Conservation (phyloP, 1,140 invertebrate species). For the Drosophila obscura region DNA sequence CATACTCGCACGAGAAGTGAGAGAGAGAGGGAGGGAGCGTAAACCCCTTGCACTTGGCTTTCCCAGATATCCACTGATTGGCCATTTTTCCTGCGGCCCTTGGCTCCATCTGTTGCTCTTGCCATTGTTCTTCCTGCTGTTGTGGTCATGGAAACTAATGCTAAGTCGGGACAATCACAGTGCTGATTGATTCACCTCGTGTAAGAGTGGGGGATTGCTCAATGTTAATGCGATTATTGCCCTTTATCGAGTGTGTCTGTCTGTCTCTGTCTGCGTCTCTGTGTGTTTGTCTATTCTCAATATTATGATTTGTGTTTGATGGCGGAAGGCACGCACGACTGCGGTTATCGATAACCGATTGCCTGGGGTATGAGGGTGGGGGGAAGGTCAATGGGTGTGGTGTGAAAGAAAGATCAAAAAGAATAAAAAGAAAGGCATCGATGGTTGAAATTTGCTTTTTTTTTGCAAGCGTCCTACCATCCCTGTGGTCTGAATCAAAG, state of each 20-base stretch:
- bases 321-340: slow-evolving; percentile 32
- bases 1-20: slow-evolving; percentile 53
- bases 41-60: slow-evolving; percentile 34
- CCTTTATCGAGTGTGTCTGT: slow-evolving; percentile 33
- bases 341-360: slow-evolving; percentile 36
- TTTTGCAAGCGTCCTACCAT: no score
- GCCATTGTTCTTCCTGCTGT: slow-evolving; percentile 11
- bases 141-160: slow-evolving; percentile 49
- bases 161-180: slow-evolving; percentile 52
- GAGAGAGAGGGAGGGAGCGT: background rate
- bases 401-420: background rate
- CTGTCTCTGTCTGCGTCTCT: background rate
- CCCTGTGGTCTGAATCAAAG: no score
- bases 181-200: slow-evolving; percentile 57
- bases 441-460: no score
- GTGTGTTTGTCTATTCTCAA: slow-evolving; percentile 21
- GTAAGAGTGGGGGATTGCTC: slow-evolving; percentile 60
- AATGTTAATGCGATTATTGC: slow-evolving; percentile 67
- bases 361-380: background rate
- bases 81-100: slow-evolving; percentile 15
- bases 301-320: slow-evolving; percentile 30
- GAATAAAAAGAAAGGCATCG: no score
- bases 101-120: slow-evolving; percentile 5
- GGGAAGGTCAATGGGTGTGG: background rate
- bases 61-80: slow-evolving; percentile 60